Evolutionary conservation across 2,113 vertebrate species (phyloP).

Genomic region (Trematomus loennbergii): DNA sequence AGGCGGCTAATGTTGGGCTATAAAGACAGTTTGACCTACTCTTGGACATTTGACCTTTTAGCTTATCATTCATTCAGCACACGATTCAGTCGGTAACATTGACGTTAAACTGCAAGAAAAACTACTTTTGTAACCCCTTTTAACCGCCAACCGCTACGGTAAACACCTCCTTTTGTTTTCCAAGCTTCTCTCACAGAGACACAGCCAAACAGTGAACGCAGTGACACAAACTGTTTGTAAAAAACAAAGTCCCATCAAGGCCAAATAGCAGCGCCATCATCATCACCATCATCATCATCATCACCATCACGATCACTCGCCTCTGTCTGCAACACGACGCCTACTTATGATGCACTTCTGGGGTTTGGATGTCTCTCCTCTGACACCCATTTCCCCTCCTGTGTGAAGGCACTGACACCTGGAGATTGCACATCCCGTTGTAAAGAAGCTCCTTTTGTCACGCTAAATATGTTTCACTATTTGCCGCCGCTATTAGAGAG

Average conservation of each 20-base stretch:
- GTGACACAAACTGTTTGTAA: conserved; percentile 60
- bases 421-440: conserved; percentile 68
- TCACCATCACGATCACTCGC: conserved; percentile 27
- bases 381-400: conserved; percentile 62
- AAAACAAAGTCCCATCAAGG: conserved; percentile 60
- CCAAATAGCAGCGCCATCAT: conserved; percentile 64
- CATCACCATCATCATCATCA: conserved; percentile 54
- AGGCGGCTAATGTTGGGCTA: too few species aligned
- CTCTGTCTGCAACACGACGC: conserved; percentile 47
- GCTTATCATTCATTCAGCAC: not conserved
- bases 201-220: conserved; percentile 41
- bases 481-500: conserved; percentile 69
- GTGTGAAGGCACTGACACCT: conserved; percentile 68
- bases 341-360: conserved; percentile 74
- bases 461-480: conserved; percentile 77
- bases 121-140: not conserved
- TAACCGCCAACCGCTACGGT: not conserved
- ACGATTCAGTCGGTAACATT: not conserved
- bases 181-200: conserved; percentile 33
- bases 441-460: conserved; percentile 68
- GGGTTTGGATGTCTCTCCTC: conserved; percentile 65
- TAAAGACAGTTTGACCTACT: not conserved
- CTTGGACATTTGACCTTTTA: conserved; percentile 24
- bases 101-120: conserved; percentile 18
- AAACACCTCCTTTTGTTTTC: conserved; percentile 63